These are phyloP conservation scores for Rhinopomastus cyanomelas DNA, from an alignment of 2,113 vertebrate genomes.

Conservation along the genomic window DNA sequence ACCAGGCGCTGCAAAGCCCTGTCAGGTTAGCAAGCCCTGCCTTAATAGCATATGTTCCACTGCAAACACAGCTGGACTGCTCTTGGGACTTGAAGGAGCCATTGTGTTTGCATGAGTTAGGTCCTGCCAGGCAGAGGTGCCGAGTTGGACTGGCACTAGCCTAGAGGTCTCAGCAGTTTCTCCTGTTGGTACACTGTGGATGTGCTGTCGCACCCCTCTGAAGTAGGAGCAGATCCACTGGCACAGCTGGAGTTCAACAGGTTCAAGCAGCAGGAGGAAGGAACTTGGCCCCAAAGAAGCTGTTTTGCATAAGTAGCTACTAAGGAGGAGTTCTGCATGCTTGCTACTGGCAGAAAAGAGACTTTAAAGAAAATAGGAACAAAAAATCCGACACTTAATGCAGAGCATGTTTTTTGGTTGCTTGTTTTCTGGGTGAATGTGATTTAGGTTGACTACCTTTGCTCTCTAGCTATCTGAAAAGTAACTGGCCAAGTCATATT, in stretches of 20 bases:
- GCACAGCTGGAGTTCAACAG: background rate
- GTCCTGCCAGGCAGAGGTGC: background rate
- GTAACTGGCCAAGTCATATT: background rate
- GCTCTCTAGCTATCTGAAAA: background rate
- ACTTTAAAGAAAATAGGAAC: background rate
- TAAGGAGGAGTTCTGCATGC: background rate
- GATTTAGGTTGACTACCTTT: background rate
- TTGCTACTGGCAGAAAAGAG: background rate
- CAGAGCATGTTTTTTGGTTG: background rate
- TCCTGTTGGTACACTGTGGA: background rate
- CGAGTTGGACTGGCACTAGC: background rate
- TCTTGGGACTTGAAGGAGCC: background rate
- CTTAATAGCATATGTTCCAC: background rate
- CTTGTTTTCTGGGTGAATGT: background rate
- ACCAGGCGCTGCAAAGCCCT: background rate
- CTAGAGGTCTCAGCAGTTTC: background rate
- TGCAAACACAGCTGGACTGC: background rate
- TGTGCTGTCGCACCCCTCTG: background rate
- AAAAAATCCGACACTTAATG: background rate
- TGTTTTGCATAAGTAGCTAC: constrained; percentile 8
- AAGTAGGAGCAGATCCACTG: background rate
- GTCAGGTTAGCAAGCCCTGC: background rate
- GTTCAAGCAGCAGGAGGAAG: background rate
- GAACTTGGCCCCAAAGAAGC: background rate
- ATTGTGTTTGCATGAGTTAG: background rate